Base-by-base conservation (phyloP, 2,888 invertebrate genomes). In the Masnerella sp. region DNA sequence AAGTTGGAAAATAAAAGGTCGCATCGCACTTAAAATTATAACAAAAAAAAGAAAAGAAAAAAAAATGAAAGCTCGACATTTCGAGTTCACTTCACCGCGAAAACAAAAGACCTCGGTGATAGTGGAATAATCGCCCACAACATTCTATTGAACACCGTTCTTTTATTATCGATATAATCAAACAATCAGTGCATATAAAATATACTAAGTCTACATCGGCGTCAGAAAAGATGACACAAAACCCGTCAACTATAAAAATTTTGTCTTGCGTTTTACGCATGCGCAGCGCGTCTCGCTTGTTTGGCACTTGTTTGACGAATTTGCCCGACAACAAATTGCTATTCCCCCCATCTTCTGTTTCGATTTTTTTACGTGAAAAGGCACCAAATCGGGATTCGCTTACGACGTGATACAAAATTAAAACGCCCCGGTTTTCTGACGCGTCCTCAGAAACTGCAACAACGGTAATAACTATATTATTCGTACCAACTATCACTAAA, bases 141-240 rank as follows among this genome's bases (percentile, higher is more conserved):
- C 52, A 45, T 64, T 84, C 85, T 86, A 85, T 85, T 86, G 85
- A 87, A 87, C 87, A 87, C 86, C 83, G 86, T 86, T 87, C 83
- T 80, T 84, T 85, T 84, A 84, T 87, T 84, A 85, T 86, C 83
- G 84, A 85, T 86, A 85, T 86, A 87, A 84, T 85, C 83, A 87
- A 87, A 87, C 87, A 87, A 87, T 87, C 85, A 86, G 87, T 87
- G 87, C 87, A 87, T 87, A 86, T 86, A 87, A 87, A 87, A 87
- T 87, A 85, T 86, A 86, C 85, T 87, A 87, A 86, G 79, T 85
- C 86, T 87, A 87, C 85, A 83, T 83, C 73, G 86, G 87, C 87
- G 87, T 87, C 87, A 87, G 86, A 87, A 87, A 84, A 85, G 84
- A 80, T 82, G 71, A 68, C 67, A 65, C 67, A 85, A 86, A 86